Percentiles rank a stretch among this genome's conserved stretches.
Conservation (phyloP, 2,888 invertebrate genomes). For the Drosophila cognata region DNA sequence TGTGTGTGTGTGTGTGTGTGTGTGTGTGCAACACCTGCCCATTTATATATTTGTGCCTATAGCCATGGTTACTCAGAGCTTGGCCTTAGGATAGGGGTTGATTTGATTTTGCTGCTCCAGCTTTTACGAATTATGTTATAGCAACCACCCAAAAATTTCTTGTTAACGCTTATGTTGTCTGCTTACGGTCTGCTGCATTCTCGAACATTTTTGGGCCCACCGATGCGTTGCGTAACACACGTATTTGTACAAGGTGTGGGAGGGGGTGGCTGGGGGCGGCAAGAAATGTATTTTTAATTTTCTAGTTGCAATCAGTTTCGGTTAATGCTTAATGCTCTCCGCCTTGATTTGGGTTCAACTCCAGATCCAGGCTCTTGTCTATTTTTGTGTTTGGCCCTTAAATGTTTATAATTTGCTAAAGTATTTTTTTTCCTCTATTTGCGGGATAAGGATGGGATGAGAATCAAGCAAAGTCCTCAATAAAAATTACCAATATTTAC, state of each 20-base stretch:
- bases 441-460: slow-evolving; percentile 47
- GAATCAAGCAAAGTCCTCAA: slow-evolving; percentile 75
- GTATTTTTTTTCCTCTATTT: slow-evolving; percentile 35
- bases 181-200: slow-evolving; percentile 80
- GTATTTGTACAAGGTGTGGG: neutral
- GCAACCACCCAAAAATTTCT: slow-evolving; percentile 61
- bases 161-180: slow-evolving; percentile 78
- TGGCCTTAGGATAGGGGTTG: slow-evolving; percentile 1
- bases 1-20: slow-evolving; percentile 10
- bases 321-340: slow-evolving; percentile 49
- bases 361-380: slow-evolving; percentile 28
- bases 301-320: slow-evolving; percentile 60
- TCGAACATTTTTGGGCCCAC: slow-evolving; percentile 41
- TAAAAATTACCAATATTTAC: slow-evolving; percentile 82
- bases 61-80: slow-evolving; percentile 37
- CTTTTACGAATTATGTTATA: slow-evolving; percentile 55
- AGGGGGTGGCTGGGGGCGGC: neutral
- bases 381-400: slow-evolving; percentile 24
- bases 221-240: slow-evolving; percentile 31
- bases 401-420: slow-evolving; percentile 70
- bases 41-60: slow-evolving; percentile 2
- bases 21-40: slow-evolving; percentile 58
- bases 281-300: slow-evolving; percentile 63
- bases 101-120: neutral
- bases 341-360: slow-evolving; percentile 60